Evolutionary conservation across 1,140 invertebrate genomes (phyloP), one percentile per base, ranked within the genome.

Genomic region (Tetramorium alpestre): DNA sequence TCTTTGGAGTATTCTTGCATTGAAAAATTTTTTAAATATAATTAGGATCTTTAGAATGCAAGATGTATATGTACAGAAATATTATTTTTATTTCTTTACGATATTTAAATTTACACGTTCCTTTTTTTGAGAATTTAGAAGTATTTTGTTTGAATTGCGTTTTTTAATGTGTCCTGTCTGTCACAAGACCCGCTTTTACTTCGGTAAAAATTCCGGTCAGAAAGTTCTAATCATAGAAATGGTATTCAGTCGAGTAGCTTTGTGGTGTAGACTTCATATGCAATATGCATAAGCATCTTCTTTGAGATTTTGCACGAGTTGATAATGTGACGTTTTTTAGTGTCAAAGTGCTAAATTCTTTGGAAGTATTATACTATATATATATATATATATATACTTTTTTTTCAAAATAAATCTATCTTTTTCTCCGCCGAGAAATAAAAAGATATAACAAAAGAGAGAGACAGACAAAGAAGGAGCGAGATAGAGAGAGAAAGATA

Each of bases 361-460:
- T 47, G 11, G 49, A 56, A 60, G 41, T 58, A 25, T 41, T 38
- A 7, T 58, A 25, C 22, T 38, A 7, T 65, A 41, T 41, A 41
- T 41, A 62, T n/a, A n/a, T 38, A 7, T 65, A 41, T 41, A 41
- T 62, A 28, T 28, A 67, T 54, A 33, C 49, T 49, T 18, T 70
- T 82, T 60, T 82, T 67, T 67, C 11, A 22, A 82, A 82, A 58
- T 13, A 18, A 82, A 47, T 47, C 22, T 44, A 7, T 44, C 44
- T 47, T 2, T 47, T 11, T 47, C 60, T 41, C 13, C 18, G 18
- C 7, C 54, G 38, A 33, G 54, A 84, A 54, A 82, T 82, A 73
- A 84, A 38, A 60, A 41, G 54, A 38, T 60, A 81, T 13, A 33
- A 22, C 7, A 16, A 33, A 1, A 6, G 28, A 13, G 77, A 10